Conservation (phyloP, 2,888 invertebrate species). For the Philonicus albiceps region DNA sequence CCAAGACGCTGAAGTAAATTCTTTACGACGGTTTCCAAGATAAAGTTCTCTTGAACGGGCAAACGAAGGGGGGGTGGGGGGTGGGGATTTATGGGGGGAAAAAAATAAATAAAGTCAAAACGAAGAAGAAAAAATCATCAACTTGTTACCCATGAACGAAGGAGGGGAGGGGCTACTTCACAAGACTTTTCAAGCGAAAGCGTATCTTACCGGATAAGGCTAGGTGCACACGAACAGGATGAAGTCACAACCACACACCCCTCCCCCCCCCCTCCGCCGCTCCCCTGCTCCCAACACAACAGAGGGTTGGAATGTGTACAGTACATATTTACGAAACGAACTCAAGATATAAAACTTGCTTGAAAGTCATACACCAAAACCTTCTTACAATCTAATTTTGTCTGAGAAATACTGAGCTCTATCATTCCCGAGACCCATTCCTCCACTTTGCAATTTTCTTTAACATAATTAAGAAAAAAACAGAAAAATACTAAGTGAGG, state of each 20-base stretch:
- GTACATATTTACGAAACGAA: neutral
- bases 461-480: constrained; percentile 22
- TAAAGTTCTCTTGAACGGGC: neutral
- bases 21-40: constrained; percentile 13
- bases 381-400: constrained; percentile 30
- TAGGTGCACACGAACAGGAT: neutral
- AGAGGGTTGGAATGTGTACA: neutral
- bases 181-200: neutral
- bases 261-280: too few relatives aligned
- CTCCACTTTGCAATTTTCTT: neutral
- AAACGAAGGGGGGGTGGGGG: too few relatives aligned
- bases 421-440: neutral
- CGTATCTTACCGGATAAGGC: neutral
- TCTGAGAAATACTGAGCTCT: constrained; percentile 1
- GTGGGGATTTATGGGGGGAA: too few relatives aligned
- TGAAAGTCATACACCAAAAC: neutral
- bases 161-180: neutral
- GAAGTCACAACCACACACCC: neutral
- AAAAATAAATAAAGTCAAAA: neutral
- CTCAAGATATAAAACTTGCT: neutral
- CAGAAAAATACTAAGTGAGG: constrained; percentile 16
- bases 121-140: neutral
- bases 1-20: constrained; percentile 17
- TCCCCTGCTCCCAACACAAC: too few relatives aligned
- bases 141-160: constrained; percentile 1